A percentile compares a stretch with the other conserved stretches of the same genome.
Conservation (phyloP, 2,797 vertebrate species). For the Phalanger gymnotis region DNA sequence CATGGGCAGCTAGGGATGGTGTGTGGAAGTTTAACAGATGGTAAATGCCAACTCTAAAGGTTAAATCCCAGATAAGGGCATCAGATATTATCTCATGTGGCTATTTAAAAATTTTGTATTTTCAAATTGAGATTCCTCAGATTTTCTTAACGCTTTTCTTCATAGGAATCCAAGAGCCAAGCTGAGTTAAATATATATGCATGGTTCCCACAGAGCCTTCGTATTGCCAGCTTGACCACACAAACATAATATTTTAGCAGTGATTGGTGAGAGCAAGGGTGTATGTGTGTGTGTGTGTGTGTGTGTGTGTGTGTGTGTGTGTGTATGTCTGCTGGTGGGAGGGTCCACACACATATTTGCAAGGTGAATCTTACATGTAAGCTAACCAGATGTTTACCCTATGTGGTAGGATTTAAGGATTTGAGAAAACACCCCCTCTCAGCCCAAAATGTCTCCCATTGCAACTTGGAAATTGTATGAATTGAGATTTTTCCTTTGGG, state of each 20-base stretch:
- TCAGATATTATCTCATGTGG: background rate
- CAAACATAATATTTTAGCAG: background rate
- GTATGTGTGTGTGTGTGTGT: background rate
- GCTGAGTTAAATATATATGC: background rate
- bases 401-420: background rate
- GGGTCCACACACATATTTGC: constrained; percentile 6
- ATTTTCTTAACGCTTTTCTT: constrained; percentile 9
- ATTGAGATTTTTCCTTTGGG: background rate
- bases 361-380: background rate
- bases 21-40: constrained; percentile 37
- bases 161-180: background rate
- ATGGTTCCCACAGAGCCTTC: background rate
- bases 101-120: constrained; percentile 44
- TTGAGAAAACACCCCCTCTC: background rate
- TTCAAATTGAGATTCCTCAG: constrained; percentile 40
- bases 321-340: no score
- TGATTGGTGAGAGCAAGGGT: background rate
- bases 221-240: background rate
- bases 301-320: no score
- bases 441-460: background rate
- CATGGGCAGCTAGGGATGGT: background rate
- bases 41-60: constrained; percentile 23
- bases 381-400: background rate
- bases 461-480: background rate
- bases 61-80: constrained; percentile 37